These are phyloP conservation scores for Camponotus pennsylvanicus DNA, from an alignment of 1,140 invertebrate genomes.

Conservation along the genomic window DNA sequence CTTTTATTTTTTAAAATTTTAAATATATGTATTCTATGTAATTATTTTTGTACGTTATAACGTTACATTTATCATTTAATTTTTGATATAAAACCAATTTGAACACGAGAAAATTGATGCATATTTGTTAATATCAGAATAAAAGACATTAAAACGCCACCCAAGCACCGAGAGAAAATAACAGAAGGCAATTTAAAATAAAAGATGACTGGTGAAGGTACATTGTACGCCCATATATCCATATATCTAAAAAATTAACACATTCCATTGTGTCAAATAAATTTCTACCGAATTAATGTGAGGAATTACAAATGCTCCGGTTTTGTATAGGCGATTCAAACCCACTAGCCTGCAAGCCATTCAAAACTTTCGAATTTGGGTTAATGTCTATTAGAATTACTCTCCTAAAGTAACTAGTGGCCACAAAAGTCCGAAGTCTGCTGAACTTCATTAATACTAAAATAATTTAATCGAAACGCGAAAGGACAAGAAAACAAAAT, in stretches of 20 bases:
- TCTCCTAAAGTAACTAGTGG: conserved; percentile 12
- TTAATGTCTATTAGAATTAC: conserved; percentile 40
- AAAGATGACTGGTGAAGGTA: no score
- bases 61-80: background rate
- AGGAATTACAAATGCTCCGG: background rate
- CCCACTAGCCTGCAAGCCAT: background rate
- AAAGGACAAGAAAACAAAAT: background rate
- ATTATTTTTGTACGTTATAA: background rate
- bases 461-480: background rate
- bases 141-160: no score
- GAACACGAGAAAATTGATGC: no score
- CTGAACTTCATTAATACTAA: conserved; percentile 8
- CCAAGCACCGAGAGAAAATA: no score
- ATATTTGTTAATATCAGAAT: no score
- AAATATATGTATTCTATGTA: background rate
- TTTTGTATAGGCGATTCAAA: conserved; percentile 8
- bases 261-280: background rate
- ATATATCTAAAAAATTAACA: background rate
- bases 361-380: conserved; percentile 40
- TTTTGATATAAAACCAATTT: no score
- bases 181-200: background rate
- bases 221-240: background rate
- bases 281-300: conserved; percentile 4
- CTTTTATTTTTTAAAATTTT: conserved; percentile 7
- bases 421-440: background rate